Evolutionary conservation across 2,797 vertebrate genomes (phyloP), one percentile per base, ranked within the genome.

Genomic region (Pipistrellus pipistrellus): DNA sequence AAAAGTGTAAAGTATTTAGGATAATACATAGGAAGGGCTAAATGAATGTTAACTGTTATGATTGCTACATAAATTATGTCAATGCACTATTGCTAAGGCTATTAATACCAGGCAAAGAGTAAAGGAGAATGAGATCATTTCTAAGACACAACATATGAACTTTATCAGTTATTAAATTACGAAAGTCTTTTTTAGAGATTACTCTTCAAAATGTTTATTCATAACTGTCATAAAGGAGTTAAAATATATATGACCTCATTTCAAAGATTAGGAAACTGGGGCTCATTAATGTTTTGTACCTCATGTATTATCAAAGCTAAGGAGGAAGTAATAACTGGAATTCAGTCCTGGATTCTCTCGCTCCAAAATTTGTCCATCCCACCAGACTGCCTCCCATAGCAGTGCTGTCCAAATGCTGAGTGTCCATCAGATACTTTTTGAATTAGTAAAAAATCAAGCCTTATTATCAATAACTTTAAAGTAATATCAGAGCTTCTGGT

Each of bases 141-240:
- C 76, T 46, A 59, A 95, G 12, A 48, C 35, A 71, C 7, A 77
- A 15, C 41, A n/a, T 62, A 66, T 41, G 71, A 84, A 59, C 53
- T 78, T 75, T 46, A 66, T 32, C 35, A 32, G 41, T 48, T 88
- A 46, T 87, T 59, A 59, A 66, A 44, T 75, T 72, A 76, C 66
- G n/a, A n/a, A 95, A 80, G 81, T 27, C 20, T 46, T 2, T 64
- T 93, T 90, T 41, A 75, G 57, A 76, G 27, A 62, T 30, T 83
- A 17, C 69, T 68, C 57, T 94, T 53, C 20, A 51, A 44, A 83
- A 30, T 64, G 17, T 84, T 85, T 73, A 76, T 83, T 90, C 46
- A 35, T 84, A 64, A 71, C 38, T 71, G 18, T 77, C 27, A 46
- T 10, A 46, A 78, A 59, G n/a, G 15, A 89, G 64, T 69, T 23